These are phyloP conservation scores for Mastigias papua DNA, from an alignment of 30 jellyfish, hydroid and myxozoan species.

Conservation along the genomic window DNA sequence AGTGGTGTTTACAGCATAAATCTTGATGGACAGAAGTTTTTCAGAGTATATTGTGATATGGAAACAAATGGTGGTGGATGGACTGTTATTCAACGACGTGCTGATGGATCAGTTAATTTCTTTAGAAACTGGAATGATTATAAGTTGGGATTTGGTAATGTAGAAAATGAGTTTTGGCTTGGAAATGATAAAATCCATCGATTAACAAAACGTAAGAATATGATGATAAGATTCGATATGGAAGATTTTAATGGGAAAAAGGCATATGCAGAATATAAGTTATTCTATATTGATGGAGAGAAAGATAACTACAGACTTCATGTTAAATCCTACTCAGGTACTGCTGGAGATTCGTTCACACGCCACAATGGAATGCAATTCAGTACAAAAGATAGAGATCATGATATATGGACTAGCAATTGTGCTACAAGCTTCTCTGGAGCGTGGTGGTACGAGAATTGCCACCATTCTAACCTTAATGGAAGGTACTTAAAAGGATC, in stretches of 20 bases:
- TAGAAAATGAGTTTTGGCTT: slow-evolving; percentile 46
- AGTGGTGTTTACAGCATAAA: slow-evolving; percentile 34
- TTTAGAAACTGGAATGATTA: slow-evolving; percentile 31
- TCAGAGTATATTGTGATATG: slow-evolving; percentile 43
- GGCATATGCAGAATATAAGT: slow-evolving; percentile 21
- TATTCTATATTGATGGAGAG: slow-evolving; percentile 29
- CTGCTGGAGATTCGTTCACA: slow-evolving; percentile 47
- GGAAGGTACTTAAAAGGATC: too few relatives aligned
- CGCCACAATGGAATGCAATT: slow-evolving; percentile 16
- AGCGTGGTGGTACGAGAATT: slow-evolving; percentile 33
- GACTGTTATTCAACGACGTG: slow-evolving; percentile 62
- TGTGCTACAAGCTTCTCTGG: slow-evolving; percentile 26
- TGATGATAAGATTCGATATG: slow-evolving; percentile 49
- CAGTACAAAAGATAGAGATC: slow-evolving; percentile 30
- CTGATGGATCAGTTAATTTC: slow-evolving; percentile 48
- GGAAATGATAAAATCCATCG: slow-evolving; percentile 55
- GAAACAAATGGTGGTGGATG: slow-evolving; percentile 52
- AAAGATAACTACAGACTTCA: not conserved
- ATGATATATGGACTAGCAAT: slow-evolving; percentile 40
- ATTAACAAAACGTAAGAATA: slow-evolving; percentile 8
- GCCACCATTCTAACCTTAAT: too few relatives aligned
- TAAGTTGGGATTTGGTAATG: slow-evolving; percentile 41
- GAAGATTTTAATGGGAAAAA: slow-evolving; percentile 30
- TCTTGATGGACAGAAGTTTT: slow-evolving; percentile 24
- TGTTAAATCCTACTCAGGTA: slow-evolving; percentile 34